A percentile compares a stretch with the other conserved stretches of the same genome.
Conservation (phyloP, 2,113 vertebrate genomes). For the Rallus limicola region DNA sequence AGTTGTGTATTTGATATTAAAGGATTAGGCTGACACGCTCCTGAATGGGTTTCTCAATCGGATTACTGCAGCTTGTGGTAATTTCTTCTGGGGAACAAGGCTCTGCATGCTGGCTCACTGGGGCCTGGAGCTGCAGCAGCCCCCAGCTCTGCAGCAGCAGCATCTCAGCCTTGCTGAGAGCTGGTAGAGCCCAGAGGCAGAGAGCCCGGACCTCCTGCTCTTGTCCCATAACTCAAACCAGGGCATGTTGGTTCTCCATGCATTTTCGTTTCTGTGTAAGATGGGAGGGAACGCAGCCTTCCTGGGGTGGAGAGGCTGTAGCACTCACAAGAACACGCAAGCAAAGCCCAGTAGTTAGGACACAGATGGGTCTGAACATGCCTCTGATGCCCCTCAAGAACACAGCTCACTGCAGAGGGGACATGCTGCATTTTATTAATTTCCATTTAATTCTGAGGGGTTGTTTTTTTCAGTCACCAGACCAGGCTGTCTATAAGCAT, state of each 20-base stretch:
- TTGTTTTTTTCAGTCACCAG: neutral
- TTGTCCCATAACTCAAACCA: neutral
- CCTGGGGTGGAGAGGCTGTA: neutral
- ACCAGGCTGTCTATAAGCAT: neutral
- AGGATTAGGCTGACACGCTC: constrained; percentile 58
- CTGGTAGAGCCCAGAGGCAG: neutral
- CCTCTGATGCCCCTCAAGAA: neutral
- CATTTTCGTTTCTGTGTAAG: neutral
- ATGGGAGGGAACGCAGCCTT: neutral
- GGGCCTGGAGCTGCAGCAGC: neutral
- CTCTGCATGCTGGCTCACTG: neutral
- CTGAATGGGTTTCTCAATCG: constrained; percentile 54
- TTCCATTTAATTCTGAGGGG: neutral
- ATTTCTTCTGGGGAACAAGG: constrained; percentile 40
- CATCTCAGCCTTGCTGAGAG: neutral
- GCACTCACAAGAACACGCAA: neutral
- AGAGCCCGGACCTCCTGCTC: neutral
- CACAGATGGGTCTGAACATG: neutral
- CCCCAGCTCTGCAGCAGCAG: neutral
- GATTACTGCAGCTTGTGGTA: constrained; percentile 52
- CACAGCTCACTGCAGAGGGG: neutral
- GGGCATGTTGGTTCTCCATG: neutral
- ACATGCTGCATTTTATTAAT: neutral
- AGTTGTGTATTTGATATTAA: constrained; percentile 64
- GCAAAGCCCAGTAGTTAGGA: neutral